These are phyloP conservation scores for Oostethus manadensis DNA, from an alignment of 2,113 vertebrate species.

Conservation along the genomic window DNA sequence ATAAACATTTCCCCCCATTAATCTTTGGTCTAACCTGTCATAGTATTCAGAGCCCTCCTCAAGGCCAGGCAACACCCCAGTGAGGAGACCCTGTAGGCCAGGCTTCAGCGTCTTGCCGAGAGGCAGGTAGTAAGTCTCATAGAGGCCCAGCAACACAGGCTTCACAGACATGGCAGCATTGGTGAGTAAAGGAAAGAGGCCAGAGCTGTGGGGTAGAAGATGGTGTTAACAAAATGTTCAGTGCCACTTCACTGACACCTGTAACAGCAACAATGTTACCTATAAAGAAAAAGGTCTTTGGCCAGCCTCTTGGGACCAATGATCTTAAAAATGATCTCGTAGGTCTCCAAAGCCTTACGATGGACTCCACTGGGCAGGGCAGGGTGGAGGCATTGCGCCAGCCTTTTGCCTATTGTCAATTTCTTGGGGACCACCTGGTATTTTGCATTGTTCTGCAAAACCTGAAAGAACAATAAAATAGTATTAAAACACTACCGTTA, in stretches of 20 bases:
- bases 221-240: not conserved
- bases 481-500: not conserved
- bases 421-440: conserved; percentile 98
- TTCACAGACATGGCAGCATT: conserved; percentile 99
- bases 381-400: conserved; percentile 97
- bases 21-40: conserved; percentile 79
- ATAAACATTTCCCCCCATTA: no score
- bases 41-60: conserved; percentile 98
- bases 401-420: conserved; percentile 91
- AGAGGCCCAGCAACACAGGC: conserved; percentile 88
- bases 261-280: conserved; percentile 64
- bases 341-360: conserved; percentile 96
- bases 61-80: conserved; percentile 91
- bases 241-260: not conserved
- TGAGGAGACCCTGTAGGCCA: conserved; percentile 91
- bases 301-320: conserved; percentile 97
- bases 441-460: conserved; percentile 96
- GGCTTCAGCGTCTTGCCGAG: conserved; percentile 96
- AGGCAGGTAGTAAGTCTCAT: conserved; percentile 95
- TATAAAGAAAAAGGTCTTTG: conserved; percentile 98
- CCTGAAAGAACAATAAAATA: conserved; percentile 62
- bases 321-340: conserved; percentile 99
- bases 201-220: conserved; percentile 74
- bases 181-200: conserved; percentile 94
- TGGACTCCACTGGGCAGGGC: conserved; percentile 96